Evolutionary conservation across 1,140 invertebrate species (phyloP).

Genomic region (Idris sp.): DNA sequence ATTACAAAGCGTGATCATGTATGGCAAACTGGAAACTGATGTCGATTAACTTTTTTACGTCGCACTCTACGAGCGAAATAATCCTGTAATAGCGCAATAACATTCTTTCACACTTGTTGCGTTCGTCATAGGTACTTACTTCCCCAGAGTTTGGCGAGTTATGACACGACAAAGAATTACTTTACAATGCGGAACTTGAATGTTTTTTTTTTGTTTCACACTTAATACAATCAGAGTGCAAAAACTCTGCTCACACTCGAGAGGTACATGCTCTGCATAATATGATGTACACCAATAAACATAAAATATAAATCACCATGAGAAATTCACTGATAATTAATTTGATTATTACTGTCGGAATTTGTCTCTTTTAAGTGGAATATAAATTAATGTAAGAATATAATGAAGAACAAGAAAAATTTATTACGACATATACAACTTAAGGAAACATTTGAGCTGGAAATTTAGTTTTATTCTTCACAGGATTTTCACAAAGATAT

Average conservation of each 20-base stretch:
- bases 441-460: not conserved
- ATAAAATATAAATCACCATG: too few species aligned
- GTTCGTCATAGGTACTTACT: slow-evolving; percentile 64
- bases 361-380: too few species aligned
- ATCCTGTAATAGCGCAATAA: slow-evolving; percentile 66
- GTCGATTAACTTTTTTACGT: slow-evolving; percentile 65
- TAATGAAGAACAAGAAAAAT: too few species aligned
- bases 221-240: slow-evolving; percentile 41
- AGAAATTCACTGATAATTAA: too few species aligned
- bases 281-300: too few species aligned
- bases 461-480: not conserved
- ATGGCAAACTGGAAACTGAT: slow-evolving; percentile 53
- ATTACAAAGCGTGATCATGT: slow-evolving; percentile 51
- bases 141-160: slow-evolving; percentile 59
- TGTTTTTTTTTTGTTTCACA: slow-evolving; percentile 42
- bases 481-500: slow-evolving; percentile 8
- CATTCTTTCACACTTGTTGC: slow-evolving; percentile 67
- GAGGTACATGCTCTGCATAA: too few species aligned
- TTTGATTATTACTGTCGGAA: too few species aligned
- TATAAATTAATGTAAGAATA: too few species aligned
- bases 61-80: slow-evolving; percentile 59
- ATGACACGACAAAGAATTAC: slow-evolving; percentile 62
- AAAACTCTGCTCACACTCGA: slow-evolving; percentile 25
- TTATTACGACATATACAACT: too few species aligned
- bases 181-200: slow-evolving; percentile 60